Evolutionary conservation across 2,797 vertebrate genomes (phyloP), one percentile per base, ranked within the genome.

Genomic region (Mareca penelope): DNA sequence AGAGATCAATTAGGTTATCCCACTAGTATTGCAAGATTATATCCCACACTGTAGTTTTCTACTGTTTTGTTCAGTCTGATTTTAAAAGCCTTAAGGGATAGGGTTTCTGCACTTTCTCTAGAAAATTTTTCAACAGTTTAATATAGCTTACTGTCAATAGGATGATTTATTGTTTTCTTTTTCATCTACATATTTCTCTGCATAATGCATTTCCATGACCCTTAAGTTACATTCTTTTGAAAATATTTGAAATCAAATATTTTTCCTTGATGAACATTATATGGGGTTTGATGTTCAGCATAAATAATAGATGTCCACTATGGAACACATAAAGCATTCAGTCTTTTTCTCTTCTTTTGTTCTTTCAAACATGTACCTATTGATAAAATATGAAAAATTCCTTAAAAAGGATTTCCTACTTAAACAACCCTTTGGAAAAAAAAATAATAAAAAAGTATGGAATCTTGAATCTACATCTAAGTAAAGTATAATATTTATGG

Each of bases 1-100:
- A 92, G 91, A 94, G 72, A 86, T 92, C 59, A 89, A 69, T 91
- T 94, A 90, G n/a, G 59, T 94, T 93, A 69, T 76, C 46, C 28
- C 69, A 83, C 72, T 65, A 93, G 19, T n/a, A 79, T 24, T 92
- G 55, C 50, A 95, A 77, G 69, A 79, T 83, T 89, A 75, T 89
- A 85, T 69, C 44, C 46, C 29, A 76, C 4, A n/a, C n/a, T 76
- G 14, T 40, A 67, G 28, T 88, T 94, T 91, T 88, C 33, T 78
- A 39, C 40, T 75, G 23, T 35, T 89, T 93, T 76, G 63, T 89
- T 86, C 57, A 59, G 29, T 17, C 16, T 84, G 63, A 88, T 59
- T 85, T 83, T 63, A 84, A 92, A 83, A 94, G 15, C 19, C 50
- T 85, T 12, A 15, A 70, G 67, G 46, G 69, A 65, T 18, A 15